Evolutionary conservation across 1,140 invertebrate genomes (phyloP), one percentile per base, ranked within the genome.

Genomic region (Brachionus rotundiformis): DNA sequence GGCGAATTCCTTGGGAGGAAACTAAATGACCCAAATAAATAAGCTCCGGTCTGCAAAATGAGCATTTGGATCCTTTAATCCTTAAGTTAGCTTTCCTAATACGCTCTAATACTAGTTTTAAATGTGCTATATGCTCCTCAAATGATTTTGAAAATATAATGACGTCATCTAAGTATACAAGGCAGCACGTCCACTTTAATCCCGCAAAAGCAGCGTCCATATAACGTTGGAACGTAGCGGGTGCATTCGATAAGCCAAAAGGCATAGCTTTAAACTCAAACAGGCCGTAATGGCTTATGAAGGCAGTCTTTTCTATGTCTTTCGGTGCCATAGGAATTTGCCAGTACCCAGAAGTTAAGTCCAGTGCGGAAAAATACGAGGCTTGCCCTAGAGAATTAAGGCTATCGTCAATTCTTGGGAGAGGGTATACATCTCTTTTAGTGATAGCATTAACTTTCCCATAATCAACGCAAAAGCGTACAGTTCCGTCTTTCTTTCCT

Each of bases 191-290:
- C 29, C 44, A 54, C 29, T 59, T 79, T 8, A 79, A 25, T 1
- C 54, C 75, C 0, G 47, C 33, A 11, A 77, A 39, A 13, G 84
- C 75, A 39, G 82, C 61, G 41, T 87, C 84, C 59, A 88, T 84
- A 7, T 86, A 23, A 68, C 86, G 16, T 80, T 86, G 85, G 82
- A 87, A 86, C 33, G 33, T 36, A 2, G 87, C 85, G n/a, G 84
- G 85, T 0, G 87, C 85, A 23, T 87, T 87, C 2, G 82, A 82
- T 2, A 90, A 82, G 0, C 88, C 89, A 83, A 88, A 89, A 0
- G 88, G 86, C 86, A 89, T 86, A 0, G 84, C 71, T 8, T 36
- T 84, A 59, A 84, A 86, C 76, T 84, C 83, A 76, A 83, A 86
- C 13, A 75, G 16, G 1, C 71, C 71, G 3, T 23, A 33, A 19